Conservation (phyloP, 2,113 vertebrate species). For the Crypturellus undulatus region DNA sequence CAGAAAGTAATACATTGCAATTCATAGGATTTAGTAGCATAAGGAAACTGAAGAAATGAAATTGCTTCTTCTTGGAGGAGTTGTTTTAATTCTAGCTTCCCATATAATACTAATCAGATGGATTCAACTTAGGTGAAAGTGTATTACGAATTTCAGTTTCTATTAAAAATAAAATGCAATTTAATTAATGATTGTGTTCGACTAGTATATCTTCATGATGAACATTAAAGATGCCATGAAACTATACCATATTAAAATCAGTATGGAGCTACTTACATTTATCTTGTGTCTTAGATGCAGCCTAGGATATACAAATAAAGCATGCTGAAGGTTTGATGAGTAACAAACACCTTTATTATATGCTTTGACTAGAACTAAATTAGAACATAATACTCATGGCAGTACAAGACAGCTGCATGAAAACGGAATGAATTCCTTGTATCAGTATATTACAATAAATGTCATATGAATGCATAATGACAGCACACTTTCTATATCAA, state of each 20-base stretch:
- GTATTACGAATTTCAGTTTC: not conserved
- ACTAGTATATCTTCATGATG: not conserved
- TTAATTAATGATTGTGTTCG: constrained; percentile 2
- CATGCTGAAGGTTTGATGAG: constrained; percentile 17
- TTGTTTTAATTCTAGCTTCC: not conserved
- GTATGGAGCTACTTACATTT: constrained; percentile 16
- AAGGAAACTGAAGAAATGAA: not conserved
- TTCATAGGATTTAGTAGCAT: not conserved
- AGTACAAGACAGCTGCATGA: constrained; percentile 1
- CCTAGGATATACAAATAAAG: not conserved
- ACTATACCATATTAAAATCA: not conserved
- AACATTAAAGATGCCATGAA: not conserved
- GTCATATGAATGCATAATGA: constrained; percentile 47
- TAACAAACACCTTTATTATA: constrained; percentile 45
- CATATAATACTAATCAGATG: not conserved
- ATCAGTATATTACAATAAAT: constrained; percentile 45
- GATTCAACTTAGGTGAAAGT: not conserved
- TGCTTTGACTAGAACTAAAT: constrained; percentile 7
- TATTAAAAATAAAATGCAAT: constrained; percentile 26
- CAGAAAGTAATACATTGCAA: not conserved
- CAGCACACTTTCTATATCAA: not conserved
- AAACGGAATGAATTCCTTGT: constrained; percentile 41
- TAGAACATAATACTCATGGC: constrained; percentile 10
- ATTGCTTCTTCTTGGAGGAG: not conserved
- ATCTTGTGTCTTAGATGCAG: not conserved